Evolutionary conservation across 2,888 invertebrate genomes (phyloP).

Genomic region (Stenchaetothrips biformis): DNA sequence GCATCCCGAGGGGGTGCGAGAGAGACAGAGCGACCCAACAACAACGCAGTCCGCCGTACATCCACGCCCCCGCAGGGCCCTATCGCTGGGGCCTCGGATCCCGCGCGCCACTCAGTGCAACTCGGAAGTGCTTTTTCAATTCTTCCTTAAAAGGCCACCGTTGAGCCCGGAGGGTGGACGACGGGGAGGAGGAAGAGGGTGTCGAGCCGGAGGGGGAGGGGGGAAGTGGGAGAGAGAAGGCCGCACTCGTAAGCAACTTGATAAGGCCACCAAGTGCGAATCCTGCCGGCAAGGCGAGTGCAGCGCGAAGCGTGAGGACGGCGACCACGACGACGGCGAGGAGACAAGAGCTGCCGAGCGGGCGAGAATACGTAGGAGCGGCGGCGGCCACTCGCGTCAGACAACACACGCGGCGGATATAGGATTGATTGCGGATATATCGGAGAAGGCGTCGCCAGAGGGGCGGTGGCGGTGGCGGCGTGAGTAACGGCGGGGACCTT

Average conservation of each 20-base stretch:
- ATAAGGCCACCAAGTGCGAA: no score
- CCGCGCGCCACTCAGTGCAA: neutral
- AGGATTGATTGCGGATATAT: conserved; percentile 20
- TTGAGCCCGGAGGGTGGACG: neutral
- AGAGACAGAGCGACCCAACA: no score
- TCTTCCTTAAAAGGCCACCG: neutral
- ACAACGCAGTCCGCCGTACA: neutral
- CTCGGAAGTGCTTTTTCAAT: conserved; percentile 1
- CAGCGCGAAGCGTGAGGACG: no score
- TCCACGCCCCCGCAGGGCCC: neutral
- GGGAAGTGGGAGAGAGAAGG: neutral
- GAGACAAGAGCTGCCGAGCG: no score
- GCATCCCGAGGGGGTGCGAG: no score
- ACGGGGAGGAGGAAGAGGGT: no score
- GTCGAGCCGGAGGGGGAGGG: neutral
- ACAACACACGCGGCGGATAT: neutral
- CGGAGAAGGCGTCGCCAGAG: neutral
- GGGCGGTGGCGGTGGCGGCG: neutral
- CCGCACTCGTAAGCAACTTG: no score
- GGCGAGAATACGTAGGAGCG: no score
- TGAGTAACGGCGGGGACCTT: conserved; percentile 13
- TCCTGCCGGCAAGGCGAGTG: no score
- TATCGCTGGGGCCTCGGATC: no score
- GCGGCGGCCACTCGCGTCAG: no score
- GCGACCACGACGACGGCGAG: no score